A percentile compares a stretch with the other conserved stretches of the same genome.
phyloP scores from a whole-genome alignment of 2,888 invertebrate genomes.

The Atethmia centrago region DNA sequence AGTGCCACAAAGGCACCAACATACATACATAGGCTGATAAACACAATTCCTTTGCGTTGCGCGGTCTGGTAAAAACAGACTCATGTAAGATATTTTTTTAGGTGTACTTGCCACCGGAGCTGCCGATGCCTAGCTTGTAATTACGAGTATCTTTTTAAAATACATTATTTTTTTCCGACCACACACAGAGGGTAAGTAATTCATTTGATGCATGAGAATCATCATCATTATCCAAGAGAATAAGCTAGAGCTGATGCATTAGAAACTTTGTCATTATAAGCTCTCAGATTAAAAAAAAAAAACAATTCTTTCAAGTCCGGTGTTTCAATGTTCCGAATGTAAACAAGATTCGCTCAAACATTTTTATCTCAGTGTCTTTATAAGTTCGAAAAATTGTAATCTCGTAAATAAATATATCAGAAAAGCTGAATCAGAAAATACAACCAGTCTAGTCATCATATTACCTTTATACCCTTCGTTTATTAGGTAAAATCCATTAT shows the following conservation, averaged over 20 bases:
- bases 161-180: background rate
- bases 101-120: background rate
- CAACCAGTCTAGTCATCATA: background rate
- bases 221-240: background rate
- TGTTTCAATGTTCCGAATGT: too few species aligned
- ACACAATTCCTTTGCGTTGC: too few species aligned
- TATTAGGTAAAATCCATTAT: conserved; percentile 42
- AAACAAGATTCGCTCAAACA: too few species aligned
- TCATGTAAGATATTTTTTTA: background rate
- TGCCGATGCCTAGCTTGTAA: background rate
- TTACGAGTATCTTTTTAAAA: background rate
- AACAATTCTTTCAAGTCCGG: too few species aligned
- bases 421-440: background rate
- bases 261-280: background rate
- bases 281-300: too few species aligned
- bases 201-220: background rate
- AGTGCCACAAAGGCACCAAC: too few species aligned
- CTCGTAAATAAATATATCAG: background rate
- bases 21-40: too few species aligned
- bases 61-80: background rate
- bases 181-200: background rate
- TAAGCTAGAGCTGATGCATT: background rate
- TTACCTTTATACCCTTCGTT: conserved; percentile 27
- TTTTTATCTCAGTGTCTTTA: too few species aligned
- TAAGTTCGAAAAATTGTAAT: background rate